Base-by-base conservation (phyloP, 2,888 invertebrate species). In the Latheticus oryzae region DNA sequence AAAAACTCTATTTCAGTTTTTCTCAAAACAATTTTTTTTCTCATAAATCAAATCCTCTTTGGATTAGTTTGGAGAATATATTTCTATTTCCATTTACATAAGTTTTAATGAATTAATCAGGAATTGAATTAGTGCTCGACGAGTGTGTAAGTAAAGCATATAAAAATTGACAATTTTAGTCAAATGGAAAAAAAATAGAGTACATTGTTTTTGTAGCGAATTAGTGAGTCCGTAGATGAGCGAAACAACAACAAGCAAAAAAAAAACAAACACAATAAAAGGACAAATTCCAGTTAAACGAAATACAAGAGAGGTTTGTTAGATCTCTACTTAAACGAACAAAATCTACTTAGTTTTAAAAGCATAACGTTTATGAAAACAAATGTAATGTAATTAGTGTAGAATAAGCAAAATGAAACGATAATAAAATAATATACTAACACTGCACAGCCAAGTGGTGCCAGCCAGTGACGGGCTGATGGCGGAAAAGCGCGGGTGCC, bases 391-490 rank as follows among this genome's bases (percentile, higher is more conserved):
- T 70, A 74, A 72, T 73, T 74, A 74, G 71, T 45, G 65, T 59
- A 59, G 67, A 64, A 68, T 63, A 63, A 68, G 66, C 65, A 68
- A 69, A 72, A 69, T 65, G 67, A 70, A 68, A 72, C 61, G 70
- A 72, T 73, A 75, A 73, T 72, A 73, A 74, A 72, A 72, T 74
- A 75, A 78, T 73, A 82, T 83, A 85, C 85, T 85, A 85, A 85
- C 85, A 85, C 77, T 85, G 85, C 72, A 85, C 85, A 54, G 84
- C 80, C 76, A 85, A 83, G 78, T 84, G 84, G 77, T 85, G 84
- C 84, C 85, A 85, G 79, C 83, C 78, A 63, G 78, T 77, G 73
- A 79, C 73, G 68, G 78, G 75, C 68, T 79, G 80, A 68, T 80
- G 80, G 74, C 79, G 79, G 72, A 79, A 79, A 72, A 79, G 76